Evolutionary conservation across 92 coral and sea anemone species (phyloP).

Genomic region (Desmophyllum pertusum): DNA sequence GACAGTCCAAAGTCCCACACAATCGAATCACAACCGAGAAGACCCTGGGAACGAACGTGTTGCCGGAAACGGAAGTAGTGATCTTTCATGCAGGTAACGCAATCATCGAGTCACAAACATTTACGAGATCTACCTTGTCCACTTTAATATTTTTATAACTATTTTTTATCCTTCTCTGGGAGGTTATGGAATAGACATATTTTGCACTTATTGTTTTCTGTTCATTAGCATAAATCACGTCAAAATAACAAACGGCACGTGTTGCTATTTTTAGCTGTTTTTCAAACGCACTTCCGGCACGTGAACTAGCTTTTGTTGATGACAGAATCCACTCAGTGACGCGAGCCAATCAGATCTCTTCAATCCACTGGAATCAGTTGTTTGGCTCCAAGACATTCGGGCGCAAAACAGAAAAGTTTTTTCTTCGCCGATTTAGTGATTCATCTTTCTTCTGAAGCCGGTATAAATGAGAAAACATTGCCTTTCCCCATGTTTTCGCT

Average conservation of each 20-base stretch:
- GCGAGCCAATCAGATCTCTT: conserved; percentile 66
- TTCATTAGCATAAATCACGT: background rate
- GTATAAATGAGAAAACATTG: background rate
- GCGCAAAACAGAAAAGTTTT: conserved; percentile 60
- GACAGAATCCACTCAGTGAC: conserved; percentile 41
- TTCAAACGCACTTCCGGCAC: conserved; percentile 68
- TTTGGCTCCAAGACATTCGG: conserved; percentile 62
- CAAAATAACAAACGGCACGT: background rate
- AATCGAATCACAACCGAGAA: background rate
- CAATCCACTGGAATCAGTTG: conserved; percentile 54
- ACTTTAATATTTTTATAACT: background rate
- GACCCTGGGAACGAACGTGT: background rate
- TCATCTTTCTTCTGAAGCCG: conserved; percentile 26
- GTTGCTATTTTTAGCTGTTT: conserved; percentile 32
- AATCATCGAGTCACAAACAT: background rate
- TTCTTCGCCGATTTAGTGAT: conserved; percentile 23
- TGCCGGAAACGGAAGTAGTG: background rate
- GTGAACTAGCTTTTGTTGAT: conserved; percentile 65
- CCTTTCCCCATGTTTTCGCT: background rate
- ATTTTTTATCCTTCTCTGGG: background rate
- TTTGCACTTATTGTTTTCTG: background rate
- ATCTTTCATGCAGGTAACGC: conserved; percentile 12
- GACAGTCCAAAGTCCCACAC: too few relatives aligned
- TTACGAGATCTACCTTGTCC: background rate
- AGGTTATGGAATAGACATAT: background rate